Conservation (phyloP, 2,888 invertebrate genomes). For the Cryptus armator region DNA sequence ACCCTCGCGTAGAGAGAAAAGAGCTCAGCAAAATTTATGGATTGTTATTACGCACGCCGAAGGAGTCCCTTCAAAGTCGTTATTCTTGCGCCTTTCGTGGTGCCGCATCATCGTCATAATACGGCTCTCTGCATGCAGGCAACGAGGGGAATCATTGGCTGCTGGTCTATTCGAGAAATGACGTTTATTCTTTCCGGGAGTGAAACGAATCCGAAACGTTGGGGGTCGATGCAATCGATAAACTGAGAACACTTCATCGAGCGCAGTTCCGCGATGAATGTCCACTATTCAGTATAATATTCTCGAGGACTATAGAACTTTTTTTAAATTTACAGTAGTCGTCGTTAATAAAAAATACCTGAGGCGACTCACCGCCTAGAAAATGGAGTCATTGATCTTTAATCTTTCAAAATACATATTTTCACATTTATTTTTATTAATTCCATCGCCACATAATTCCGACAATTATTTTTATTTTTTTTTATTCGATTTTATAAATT, state of each 20-base stretch:
- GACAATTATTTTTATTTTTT: too few relatives aligned
- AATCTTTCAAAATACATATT: too few relatives aligned
- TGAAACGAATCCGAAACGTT: not conserved
- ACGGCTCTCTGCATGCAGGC: not conserved
- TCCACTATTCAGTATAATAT: too few relatives aligned
- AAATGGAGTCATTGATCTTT: too few relatives aligned
- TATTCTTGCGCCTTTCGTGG: constrained; percentile 18
- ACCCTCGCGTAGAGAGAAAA: constrained; percentile 67
- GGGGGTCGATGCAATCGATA: not conserved
- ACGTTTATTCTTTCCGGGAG: not conserved
- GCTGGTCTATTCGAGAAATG: not conserved
- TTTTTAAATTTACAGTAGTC: too few relatives aligned
- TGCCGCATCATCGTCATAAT: not conserved
- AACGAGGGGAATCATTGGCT: not conserved
- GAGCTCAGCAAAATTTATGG: constrained; percentile 71
- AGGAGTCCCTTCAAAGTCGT: constrained; percentile 43
- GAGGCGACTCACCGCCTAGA: too few relatives aligned
- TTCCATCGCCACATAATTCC: too few relatives aligned
- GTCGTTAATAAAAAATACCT: too few relatives aligned
- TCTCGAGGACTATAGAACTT: too few relatives aligned
- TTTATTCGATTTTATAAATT: too few relatives aligned
- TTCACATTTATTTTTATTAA: too few relatives aligned
- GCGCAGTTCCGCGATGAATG: too few relatives aligned
- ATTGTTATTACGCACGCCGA: constrained; percentile 61
- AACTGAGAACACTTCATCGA: not conserved